Conservation (phyloP, 1,140 invertebrate species). For the Solenopsis invicta region DNA sequence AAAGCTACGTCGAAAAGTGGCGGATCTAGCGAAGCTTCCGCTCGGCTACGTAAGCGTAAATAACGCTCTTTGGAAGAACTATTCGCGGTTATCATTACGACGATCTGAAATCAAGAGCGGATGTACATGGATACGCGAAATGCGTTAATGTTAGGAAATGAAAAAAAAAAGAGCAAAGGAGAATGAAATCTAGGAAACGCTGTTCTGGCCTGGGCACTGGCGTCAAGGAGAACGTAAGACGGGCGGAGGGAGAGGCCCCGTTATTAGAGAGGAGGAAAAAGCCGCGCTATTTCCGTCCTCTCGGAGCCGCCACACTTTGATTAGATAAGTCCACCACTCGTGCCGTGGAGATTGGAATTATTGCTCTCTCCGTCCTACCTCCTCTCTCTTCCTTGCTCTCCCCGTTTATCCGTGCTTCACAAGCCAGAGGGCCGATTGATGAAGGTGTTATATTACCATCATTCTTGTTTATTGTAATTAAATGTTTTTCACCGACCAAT, state of each 20-base stretch:
- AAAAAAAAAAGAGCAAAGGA: neutral
- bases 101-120: slow-evolving; percentile 37
- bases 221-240: slow-evolving; percentile 79
- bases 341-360: slow-evolving; percentile 77
- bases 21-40: slow-evolving; percentile 46
- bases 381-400: slow-evolving; percentile 25
- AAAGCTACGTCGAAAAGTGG: slow-evolving; percentile 45
- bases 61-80: slow-evolving; percentile 29
- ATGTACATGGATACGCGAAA: slow-evolving; percentile 6
- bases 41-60: slow-evolving; percentile 17
- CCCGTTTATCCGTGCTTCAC: slow-evolving; percentile 44
- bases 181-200: slow-evolving; percentile 68
- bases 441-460: slow-evolving; percentile 74
- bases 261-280: slow-evolving; percentile 81
- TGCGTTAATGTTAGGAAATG: neutral
- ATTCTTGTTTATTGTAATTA: slow-evolving; percentile 72
- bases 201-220: neutral
- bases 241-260: slow-evolving; percentile 68
- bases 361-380: slow-evolving; percentile 50
- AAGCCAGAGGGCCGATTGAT: slow-evolving; percentile 65
- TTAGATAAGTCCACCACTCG: slow-evolving; percentile 81
- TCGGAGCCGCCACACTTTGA: slow-evolving; percentile 77
- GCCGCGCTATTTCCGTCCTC: slow-evolving; percentile 81
- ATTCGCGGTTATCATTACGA: slow-evolving; percentile 31
- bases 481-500: slow-evolving; percentile 55